phyloP scores from a whole-genome alignment of 2,113 vertebrate species.

The Typhlomys cinereus region DNA sequence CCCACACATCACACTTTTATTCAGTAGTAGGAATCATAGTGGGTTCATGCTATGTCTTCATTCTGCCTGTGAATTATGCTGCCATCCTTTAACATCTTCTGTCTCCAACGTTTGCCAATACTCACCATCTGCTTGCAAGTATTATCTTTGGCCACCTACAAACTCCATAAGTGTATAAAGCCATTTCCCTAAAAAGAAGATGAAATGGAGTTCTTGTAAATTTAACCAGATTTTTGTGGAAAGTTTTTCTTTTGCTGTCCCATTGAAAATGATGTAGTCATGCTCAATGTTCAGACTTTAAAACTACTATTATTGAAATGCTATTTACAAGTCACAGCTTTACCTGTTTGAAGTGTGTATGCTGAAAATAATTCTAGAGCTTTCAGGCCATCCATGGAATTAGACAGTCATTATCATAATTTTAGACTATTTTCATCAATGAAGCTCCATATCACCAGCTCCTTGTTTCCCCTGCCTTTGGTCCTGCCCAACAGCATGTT shows the following conservation, averaged over 20 bases:
- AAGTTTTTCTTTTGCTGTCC: not conserved
- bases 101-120: not conserved
- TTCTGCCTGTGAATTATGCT: not conserved
- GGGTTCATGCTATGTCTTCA: not conserved
- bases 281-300: not conserved
- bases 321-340: not conserved
- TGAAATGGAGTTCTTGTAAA: not conserved
- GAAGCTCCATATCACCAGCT: not conserved
- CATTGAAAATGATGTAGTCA: not conserved
- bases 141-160: not conserved
- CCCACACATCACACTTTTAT: too few relatives aligned
- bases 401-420: not conserved
- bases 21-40: too few relatives aligned
- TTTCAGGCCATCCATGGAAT: not conserved
- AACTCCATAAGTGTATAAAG: not conserved
- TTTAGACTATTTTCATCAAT: not conserved
- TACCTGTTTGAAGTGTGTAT: not conserved
- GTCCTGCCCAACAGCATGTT: not conserved
- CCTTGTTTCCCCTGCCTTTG: not conserved
- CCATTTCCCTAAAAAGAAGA: not conserved
- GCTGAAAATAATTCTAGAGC: not conserved
- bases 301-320: not conserved
- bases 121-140: not conserved
- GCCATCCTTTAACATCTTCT: not conserved
- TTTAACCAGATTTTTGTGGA: not conserved